These are phyloP conservation scores for Drosophila quadrilineata DNA, from an alignment of 1,140 invertebrate species.

Conservation along the genomic window DNA sequence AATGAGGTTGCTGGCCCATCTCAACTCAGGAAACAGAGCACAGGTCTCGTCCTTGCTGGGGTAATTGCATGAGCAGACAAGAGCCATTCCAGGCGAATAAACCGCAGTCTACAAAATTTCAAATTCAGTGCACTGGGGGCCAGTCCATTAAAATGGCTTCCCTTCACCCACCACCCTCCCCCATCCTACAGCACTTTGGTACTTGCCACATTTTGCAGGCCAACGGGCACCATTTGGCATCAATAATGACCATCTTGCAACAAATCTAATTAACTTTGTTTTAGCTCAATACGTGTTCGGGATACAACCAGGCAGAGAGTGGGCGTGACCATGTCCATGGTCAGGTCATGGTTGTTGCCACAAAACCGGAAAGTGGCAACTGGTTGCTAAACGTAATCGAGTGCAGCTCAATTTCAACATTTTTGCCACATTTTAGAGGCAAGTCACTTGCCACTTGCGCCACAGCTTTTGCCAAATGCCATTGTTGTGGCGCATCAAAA, in stretches of 20 bases:
- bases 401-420: slow-evolving; percentile 65
- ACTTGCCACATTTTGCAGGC: too few species aligned
- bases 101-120: slow-evolving; percentile 61
- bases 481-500: slow-evolving; percentile 27
- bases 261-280: slow-evolving; percentile 80
- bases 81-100: slow-evolving; percentile 63
- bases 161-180: too few species aligned
- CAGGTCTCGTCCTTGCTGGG: slow-evolving; percentile 34
- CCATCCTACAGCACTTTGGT: too few species aligned
- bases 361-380: slow-evolving; percentile 55
- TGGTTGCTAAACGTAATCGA: too few species aligned
- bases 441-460: slow-evolving; percentile 6
- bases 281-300: slow-evolving; percentile 65
- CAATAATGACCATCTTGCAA: slow-evolving; percentile 71
- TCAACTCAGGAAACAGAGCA: too few species aligned
- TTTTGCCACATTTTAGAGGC: slow-evolving; percentile 46
- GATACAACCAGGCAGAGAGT: slow-evolving; percentile 25
- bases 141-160: slow-evolving; percentile 53
- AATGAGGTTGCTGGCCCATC: too few species aligned
- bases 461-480: slow-evolving; percentile 40
- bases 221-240: slow-evolving; percentile 23
- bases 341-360: too few species aligned
- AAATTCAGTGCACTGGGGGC: slow-evolving; percentile 49
- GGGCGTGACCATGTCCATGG: background rate
- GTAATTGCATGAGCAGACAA: slow-evolving; percentile 58